Base-by-base conservation (phyloP, 1,140 invertebrate genomes). In the Epicauta chinensis region DNA sequence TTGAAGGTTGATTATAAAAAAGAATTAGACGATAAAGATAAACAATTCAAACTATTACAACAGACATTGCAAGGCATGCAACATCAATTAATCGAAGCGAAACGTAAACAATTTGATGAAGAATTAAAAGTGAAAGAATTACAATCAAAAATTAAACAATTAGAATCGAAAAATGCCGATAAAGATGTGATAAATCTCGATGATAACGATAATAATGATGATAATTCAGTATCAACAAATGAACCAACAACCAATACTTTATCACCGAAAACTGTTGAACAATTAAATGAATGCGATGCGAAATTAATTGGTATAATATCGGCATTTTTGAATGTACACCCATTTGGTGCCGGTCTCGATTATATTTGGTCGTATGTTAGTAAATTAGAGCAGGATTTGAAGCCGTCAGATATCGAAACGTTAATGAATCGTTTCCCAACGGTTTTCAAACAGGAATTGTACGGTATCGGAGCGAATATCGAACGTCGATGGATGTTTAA, bases 271-370 rank as follows among this genome's bases (percentile, higher is more conserved):
- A 12, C 54, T 38, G 31, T 48, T 10, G 15, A 44, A 13, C 9
- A 32, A 13, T 46, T 62, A 17, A 43, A 55, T 32, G 62, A 67
- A 39, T 41, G 56, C 39, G 82, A 86, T 61, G 83, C 82, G 1
- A 81, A 81, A 63, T 68, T 86, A n/a, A 81, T 86, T 54, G 87
- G 88, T 53, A 73, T 93, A 32, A 82, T 91, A 39, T 84, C 87
- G 12, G 86, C 86, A 31, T 93, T 91, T 73, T 76, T 93, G 23
- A 84, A 92, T 66, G 84, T 93, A 36, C 90, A 93, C 75, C 91
- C 90, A 0, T 87, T 88, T 65, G 90, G 90, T 35, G 88, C 89
- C 2, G 86, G 84, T 49, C 77, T 89, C 2, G 88, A 91, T 68
- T 89, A 89, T 64, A 80, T 93, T 58, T 88, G 84, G 81, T 90